Conservation (phyloP, 2,888 invertebrate genomes). For the Itoplectis maculator region DNA sequence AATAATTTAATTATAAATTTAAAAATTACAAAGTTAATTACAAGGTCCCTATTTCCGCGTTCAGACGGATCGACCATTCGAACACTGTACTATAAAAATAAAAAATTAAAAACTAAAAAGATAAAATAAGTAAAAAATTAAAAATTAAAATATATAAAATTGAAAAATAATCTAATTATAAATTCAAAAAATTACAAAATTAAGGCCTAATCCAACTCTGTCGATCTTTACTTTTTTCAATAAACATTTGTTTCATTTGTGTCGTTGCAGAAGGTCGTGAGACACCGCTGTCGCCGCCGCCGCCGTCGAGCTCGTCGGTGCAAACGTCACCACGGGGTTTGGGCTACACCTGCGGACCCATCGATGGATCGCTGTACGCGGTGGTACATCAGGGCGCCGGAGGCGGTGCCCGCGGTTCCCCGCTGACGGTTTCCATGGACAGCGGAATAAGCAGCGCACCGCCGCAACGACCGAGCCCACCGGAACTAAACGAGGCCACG, state of each 20-base stretch:
- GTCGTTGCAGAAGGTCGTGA: constrained; percentile 87
- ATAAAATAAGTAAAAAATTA: too few relatives aligned
- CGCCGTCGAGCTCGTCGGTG: constrained; percentile 84
- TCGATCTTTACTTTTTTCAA: neutral
- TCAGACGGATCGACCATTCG: too few relatives aligned
- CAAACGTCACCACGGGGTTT: constrained; percentile 84
- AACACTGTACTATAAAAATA: too few relatives aligned
- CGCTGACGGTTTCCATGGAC: constrained; percentile 95
- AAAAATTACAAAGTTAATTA: too few relatives aligned
- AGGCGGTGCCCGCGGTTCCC: constrained; percentile 87
- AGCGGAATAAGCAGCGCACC: constrained; percentile 92
- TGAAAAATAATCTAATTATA: neutral
- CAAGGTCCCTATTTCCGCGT: too few relatives aligned
- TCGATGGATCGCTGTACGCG: constrained; percentile 96
- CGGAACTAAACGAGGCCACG: constrained; percentile 79
- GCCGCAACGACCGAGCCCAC: constrained; percentile 83
- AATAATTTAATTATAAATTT: too few relatives aligned
- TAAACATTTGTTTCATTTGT: neutral
- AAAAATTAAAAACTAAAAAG: too few relatives aligned
- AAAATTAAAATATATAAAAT: too few relatives aligned
- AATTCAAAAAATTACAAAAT: too few relatives aligned
- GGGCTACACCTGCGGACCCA: constrained; percentile 92
- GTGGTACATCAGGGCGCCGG: constrained; percentile 82
- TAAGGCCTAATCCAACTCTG: too few relatives aligned
- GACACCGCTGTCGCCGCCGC: constrained; percentile 84